Conservation (phyloP, 2,113 vertebrate genomes). For the Pygoscelis antarcticus region DNA sequence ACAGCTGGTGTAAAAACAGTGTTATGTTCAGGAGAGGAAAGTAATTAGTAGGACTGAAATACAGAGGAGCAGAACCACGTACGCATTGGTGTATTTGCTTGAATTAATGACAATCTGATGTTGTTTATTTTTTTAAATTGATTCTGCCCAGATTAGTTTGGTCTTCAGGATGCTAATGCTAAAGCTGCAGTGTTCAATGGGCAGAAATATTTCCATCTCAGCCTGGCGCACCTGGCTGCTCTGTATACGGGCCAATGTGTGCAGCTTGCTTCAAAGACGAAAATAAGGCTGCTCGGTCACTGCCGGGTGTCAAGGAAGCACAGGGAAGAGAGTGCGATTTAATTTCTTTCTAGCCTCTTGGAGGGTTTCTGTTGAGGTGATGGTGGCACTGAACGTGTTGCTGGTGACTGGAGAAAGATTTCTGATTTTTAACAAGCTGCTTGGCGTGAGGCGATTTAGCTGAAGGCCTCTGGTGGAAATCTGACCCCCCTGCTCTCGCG, state of each 20-base stretch:
- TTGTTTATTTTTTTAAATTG: not conserved
- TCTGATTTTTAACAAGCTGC: not conserved
- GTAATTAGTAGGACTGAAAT: not conserved
- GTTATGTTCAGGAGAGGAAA: not conserved
- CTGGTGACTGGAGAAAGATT: not conserved
- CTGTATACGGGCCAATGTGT: fast-evolving
- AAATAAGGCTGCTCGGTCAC: not conserved
- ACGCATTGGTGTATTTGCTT: not conserved
- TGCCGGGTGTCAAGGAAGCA: not conserved
- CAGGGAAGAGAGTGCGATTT: not conserved
- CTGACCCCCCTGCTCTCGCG: fast-evolving
- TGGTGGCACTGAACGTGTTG: fast-evolving
- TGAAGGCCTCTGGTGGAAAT: not conserved
- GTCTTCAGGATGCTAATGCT: not conserved
- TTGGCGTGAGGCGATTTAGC: not conserved
- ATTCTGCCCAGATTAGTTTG: not conserved
- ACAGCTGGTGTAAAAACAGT: not conserved
- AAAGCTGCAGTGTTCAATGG: not conserved
- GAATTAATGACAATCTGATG: not conserved
- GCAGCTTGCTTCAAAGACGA: not conserved
- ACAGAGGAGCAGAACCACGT: not conserved
- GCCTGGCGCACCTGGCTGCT: not conserved
- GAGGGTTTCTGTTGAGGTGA: not conserved
- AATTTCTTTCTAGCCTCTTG: not conserved
- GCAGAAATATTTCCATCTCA: not conserved